Base-by-base conservation (phyloP, 2,113 vertebrate species). In the Prunella fulvescens region DNA sequence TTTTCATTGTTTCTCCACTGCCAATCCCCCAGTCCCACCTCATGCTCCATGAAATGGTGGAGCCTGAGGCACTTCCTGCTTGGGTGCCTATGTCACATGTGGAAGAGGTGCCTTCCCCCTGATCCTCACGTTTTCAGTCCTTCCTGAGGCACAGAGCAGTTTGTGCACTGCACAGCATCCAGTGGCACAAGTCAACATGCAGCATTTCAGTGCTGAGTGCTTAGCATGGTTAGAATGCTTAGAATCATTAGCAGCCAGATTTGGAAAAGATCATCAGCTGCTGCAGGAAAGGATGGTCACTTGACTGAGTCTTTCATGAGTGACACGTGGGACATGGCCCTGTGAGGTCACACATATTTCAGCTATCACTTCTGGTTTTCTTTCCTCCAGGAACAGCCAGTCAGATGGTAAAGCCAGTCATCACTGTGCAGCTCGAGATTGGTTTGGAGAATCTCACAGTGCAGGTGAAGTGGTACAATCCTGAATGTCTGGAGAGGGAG, bases 381-480 rank as follows among this genome's bases (percentile, higher is more conserved):
- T 90, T 77, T 81, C 45, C 2, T 87, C 13, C 47, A 61, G 85
- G 16, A 51, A 6, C 28, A 67, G 57, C 1, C 45, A 24, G 23
- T 5, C 14, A 18, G 7, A 10, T 5, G 25, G 25, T 1, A 58
- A 8, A 64, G 17, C 20, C 50, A 56, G 6, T 1, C 25, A 11
- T 2, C 53, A 6, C 17, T 7, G 1, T 4, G 40, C 17, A 47
- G 19, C 25, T 61, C 0, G 2, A 54, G 12, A 40, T 40, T 28
- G 20, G 8, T 11, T 4, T 0, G 1, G 10, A 31, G 67, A 66
- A 84, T 72, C 6, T 47, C 48, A 47, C 1, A 0, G 35, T 45
- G 18, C 7, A 10, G 17, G 9, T 61, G 64, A 22, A 64, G 11
- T 45, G 14, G 26, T 16, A 19, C 23, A 10, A 22, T 54, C 4